These are phyloP conservation scores for Monochamus saltuarius DNA, from an alignment of 1,140 invertebrate genomes.

Conservation along the genomic window DNA sequence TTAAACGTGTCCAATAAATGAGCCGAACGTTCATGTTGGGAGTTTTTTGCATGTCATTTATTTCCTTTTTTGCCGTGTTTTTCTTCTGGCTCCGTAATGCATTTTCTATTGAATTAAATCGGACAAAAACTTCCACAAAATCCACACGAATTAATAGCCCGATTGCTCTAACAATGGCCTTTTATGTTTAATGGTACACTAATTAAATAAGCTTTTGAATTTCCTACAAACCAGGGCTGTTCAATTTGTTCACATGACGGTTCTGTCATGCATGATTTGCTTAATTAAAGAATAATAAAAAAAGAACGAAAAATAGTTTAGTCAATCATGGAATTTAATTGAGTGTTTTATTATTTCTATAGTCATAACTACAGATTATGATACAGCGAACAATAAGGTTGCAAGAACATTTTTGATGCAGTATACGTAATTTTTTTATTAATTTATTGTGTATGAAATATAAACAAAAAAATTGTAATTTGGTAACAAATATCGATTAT, in stretches of 20 bases:
- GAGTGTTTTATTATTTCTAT: too few species aligned
- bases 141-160: slow-evolving; percentile 8
- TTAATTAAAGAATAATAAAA: not conserved
- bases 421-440: too few species aligned
- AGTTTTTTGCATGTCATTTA: slow-evolving; percentile 6
- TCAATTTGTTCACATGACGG: slow-evolving; percentile 3
- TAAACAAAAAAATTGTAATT: too few species aligned
- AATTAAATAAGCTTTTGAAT: slow-evolving; percentile 8
- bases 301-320: too few species aligned
- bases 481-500: too few species aligned
- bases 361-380: too few species aligned
- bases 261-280: not conserved
- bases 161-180: slow-evolving; percentile 6
- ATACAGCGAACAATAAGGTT: too few species aligned
- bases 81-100: slow-evolving; percentile 1
- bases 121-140: slow-evolving; percentile 4
- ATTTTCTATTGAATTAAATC: not conserved
- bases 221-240: not conserved
- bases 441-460: too few species aligned
- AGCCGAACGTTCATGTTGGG: not conserved
- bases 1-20: slow-evolving; percentile 14
- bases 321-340: too few species aligned
- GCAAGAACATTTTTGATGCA: too few species aligned
- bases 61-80: slow-evolving; percentile 2
- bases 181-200: slow-evolving; percentile 9